phyloP scores from a whole-genome alignment of 2,888 invertebrate species.

The Globia sparganii region DNA sequence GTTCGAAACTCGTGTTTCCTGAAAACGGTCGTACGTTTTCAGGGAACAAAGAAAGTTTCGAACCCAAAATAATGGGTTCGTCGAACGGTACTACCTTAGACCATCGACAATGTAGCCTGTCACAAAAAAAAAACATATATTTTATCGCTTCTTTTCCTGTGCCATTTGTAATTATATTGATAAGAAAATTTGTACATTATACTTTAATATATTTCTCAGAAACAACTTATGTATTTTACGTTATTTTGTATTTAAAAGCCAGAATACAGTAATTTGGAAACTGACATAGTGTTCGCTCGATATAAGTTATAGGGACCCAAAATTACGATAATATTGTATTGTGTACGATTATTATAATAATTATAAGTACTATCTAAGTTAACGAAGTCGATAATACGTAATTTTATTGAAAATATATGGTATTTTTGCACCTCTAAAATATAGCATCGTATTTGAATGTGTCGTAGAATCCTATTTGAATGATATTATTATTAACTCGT shows the following conservation, averaged over 20 bases:
- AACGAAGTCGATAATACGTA: slow-evolving; percentile 55
- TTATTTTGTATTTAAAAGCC: slow-evolving; percentile 54
- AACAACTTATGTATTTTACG: slow-evolving; percentile 31
- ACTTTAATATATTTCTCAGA: slow-evolving; percentile 59
- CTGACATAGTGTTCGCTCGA: slow-evolving; percentile 51
- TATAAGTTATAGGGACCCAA: slow-evolving; percentile 68
- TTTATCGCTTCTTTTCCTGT: slow-evolving; percentile 72
- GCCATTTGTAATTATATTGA: slow-evolving; percentile 71
- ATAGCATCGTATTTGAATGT: slow-evolving; percentile 41
- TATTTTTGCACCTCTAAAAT: slow-evolving; percentile 60
- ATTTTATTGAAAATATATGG: slow-evolving; percentile 45
- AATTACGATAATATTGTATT: slow-evolving; percentile 55
- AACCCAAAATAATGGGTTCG: background rate
- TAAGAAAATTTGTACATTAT: slow-evolving; percentile 63
- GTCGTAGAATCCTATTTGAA: slow-evolving; percentile 20
- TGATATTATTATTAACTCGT: slow-evolving; percentile 18
- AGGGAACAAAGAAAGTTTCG: background rate
- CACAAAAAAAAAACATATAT: slow-evolving; percentile 31
- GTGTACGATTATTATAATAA: slow-evolving; percentile 41
- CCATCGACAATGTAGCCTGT: slow-evolving; percentile 7
- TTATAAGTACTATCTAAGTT: slow-evolving; percentile 43
- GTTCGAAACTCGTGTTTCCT: too few species aligned
- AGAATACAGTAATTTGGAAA: slow-evolving; percentile 50
- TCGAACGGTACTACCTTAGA: background rate
- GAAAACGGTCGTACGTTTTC: background rate